phyloP scores from a whole-genome alignment of 2,888 invertebrate genomes.

The Cordilura impudica region DNA sequence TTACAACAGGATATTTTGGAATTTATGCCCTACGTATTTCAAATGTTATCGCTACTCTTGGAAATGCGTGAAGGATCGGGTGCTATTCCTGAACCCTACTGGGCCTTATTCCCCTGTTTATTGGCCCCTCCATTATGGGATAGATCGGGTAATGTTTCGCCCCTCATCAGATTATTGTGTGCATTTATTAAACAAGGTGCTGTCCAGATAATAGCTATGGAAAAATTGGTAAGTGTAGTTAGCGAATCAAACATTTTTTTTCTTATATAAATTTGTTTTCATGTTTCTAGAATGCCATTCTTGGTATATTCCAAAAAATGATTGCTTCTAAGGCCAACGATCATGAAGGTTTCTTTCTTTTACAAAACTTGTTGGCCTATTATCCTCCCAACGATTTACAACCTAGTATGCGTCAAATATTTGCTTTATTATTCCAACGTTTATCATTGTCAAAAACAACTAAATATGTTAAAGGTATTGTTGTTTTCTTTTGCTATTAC shows the following conservation, averaged over 20 bases:
- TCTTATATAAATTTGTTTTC: not conserved
- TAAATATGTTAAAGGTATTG: constrained; percentile 93
- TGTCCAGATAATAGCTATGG: constrained; percentile 83
- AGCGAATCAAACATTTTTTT: not conserved
- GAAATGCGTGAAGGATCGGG: constrained; percentile 82
- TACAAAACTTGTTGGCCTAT: constrained; percentile 90
- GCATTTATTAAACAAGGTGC: constrained; percentile 89
- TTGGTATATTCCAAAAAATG: constrained; percentile 97
- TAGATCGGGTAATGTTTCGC: constrained; percentile 94
- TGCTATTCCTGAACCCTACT: constrained; percentile 89
- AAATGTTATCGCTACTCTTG: constrained; percentile 94
- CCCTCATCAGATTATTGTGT: constrained; percentile 93
- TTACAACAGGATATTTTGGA: constrained; percentile 94
- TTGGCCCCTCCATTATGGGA: constrained; percentile 96
- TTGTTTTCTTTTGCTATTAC: constrained; percentile 94
- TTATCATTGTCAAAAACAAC: constrained; percentile 95
- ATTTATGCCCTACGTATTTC: constrained; percentile 99
- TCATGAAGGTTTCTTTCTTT: constrained; percentile 95
- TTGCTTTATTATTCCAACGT: constrained; percentile 94
- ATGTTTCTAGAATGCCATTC: constrained; percentile 84
- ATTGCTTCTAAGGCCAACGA: constrained; percentile 97
- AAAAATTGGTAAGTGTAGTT: constrained; percentile 83
- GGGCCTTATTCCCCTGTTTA: constrained; percentile 92
- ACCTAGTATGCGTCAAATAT: constrained; percentile 90
- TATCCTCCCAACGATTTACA: constrained; percentile 87